Conservation (phyloP, 2,797 vertebrate species). For the Crax fasciolata region DNA sequence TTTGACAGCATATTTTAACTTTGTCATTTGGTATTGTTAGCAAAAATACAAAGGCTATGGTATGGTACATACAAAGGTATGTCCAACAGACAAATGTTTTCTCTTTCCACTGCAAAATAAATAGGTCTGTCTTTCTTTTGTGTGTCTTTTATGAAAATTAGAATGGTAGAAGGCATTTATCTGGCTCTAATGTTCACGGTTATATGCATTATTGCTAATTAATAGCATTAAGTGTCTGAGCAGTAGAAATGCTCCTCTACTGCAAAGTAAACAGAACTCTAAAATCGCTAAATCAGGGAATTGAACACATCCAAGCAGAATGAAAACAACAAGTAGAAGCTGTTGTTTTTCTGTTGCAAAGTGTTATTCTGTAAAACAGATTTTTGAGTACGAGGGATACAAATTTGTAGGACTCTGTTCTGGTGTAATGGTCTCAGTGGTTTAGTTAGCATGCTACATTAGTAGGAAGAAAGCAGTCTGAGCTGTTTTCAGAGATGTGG, state of each 20-base stretch:
- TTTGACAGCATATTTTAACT: slow-evolving; percentile 51
- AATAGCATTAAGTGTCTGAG: slow-evolving; percentile 69
- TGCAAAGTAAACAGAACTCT: slow-evolving; percentile 45
- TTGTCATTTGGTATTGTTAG: background rate
- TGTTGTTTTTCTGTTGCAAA: background rate
- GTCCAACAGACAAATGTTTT: slow-evolving; percentile 26
- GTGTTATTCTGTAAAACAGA: background rate
- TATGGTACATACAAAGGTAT: background rate
- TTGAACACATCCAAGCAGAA: slow-evolving; percentile 20
- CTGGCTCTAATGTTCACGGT: slow-evolving; percentile 17
- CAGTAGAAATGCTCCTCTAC: slow-evolving; percentile 11
- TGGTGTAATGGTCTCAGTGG: background rate
- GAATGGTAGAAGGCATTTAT: slow-evolving; percentile 57
- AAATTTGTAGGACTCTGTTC: background rate
- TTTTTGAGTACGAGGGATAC: background rate
- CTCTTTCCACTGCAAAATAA: slow-evolving; percentile 59
- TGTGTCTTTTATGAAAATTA: slow-evolving; percentile 69
- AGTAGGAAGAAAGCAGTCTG: background rate
- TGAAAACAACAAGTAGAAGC: background rate
- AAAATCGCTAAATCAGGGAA: slow-evolving; percentile 58
- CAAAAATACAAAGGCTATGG: slow-evolving; percentile 13
- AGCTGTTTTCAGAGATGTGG: slow-evolving; percentile 1
- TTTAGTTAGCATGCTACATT: background rate
- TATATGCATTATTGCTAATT: slow-evolving; percentile 66
- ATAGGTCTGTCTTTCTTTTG: slow-evolving; percentile 4